Evolutionary conservation across 2,888 invertebrate species (phyloP), one percentile per base, ranked within the genome.

Genomic region (Thereva unica): DNA sequence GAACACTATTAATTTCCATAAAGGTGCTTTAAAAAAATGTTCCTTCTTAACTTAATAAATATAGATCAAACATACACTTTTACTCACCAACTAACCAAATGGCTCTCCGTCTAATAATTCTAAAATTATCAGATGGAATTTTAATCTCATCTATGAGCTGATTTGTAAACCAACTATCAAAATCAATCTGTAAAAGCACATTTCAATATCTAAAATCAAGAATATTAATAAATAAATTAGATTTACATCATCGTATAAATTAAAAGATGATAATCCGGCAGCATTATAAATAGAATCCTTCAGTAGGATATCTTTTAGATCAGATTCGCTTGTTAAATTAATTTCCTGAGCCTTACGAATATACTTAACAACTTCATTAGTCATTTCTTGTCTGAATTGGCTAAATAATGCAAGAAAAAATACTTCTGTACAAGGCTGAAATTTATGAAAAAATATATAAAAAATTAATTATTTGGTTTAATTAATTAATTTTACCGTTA

Each of bases 231-330:
- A n/a, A 42, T 3, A 7, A 4, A 52, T n/a, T 38, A 7, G 55
- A 79, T 81, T 82, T 76, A 89, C 90, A 79, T 95, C 93, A 77
- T 96, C 94, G 77, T 92, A 96, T 64, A 97, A 83, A 75, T 96
- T 92, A 78, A 92, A 94, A 0, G 95, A 91, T 3, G 91, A 90
- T 69, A 94, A 82, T 5, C 95, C 94, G 7, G 93, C 91, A 0
- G 96, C 95, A 80, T 93, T 93, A 76, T 97, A 97, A 52, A 97
- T 89, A 66, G 96, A 95, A 82, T 97, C 97, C 80, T 95, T 95
- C 66, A 89, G 85, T 69, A 97, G 82, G 75, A 97, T 91, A 9
- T 89, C 88, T 65, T 87, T 85, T 72, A 94, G 82, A 77, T 95
- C 90, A 61, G 89, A 87, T 0, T 88, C 85, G 66, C 86, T 82